Evolutionary conservation across 2,113 vertebrate genomes (phyloP).

Genomic region (Tricholaema leucomelas): DNA sequence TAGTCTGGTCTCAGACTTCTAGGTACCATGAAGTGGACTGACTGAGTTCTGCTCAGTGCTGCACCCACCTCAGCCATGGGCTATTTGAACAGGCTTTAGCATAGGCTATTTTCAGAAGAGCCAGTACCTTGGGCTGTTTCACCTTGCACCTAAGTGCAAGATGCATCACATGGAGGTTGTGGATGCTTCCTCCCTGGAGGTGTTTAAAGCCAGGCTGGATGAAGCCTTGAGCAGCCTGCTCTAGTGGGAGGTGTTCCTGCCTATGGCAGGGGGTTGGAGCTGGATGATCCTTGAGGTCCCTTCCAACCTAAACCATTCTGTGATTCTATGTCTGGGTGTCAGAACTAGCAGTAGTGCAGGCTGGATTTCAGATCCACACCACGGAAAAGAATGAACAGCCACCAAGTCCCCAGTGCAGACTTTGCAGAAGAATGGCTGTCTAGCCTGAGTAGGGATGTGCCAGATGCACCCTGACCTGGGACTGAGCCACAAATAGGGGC

Average conservation of each 20-base stretch:
- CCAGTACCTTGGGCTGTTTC: background rate
- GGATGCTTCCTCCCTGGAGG: too few relatives aligned
- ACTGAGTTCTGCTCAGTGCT: background rate
- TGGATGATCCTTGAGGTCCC: too few relatives aligned
- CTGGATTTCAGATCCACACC: background rate
- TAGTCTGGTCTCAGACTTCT: background rate
- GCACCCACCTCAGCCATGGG: background rate
- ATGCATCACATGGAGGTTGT: background rate
- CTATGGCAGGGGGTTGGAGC: too few relatives aligned
- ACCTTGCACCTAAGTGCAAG: background rate
- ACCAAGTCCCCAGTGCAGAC: background rate
- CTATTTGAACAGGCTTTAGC: background rate
- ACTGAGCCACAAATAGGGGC: background rate
- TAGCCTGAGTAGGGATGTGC: background rate
- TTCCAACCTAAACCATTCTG: too few relatives aligned
- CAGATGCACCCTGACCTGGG: background rate
- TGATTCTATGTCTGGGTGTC: background rate
- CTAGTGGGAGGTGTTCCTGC: too few relatives aligned
- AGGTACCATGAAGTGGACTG: background rate
- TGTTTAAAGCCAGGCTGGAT: too few relatives aligned
- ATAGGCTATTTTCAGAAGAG: background rate
- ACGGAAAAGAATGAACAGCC: background rate
- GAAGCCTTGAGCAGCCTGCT: too few relatives aligned
- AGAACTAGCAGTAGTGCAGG: background rate
- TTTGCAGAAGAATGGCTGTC: background rate